Base-by-base conservation (phyloP, 2,888 invertebrate genomes). In the Phortica okadai region DNA sequence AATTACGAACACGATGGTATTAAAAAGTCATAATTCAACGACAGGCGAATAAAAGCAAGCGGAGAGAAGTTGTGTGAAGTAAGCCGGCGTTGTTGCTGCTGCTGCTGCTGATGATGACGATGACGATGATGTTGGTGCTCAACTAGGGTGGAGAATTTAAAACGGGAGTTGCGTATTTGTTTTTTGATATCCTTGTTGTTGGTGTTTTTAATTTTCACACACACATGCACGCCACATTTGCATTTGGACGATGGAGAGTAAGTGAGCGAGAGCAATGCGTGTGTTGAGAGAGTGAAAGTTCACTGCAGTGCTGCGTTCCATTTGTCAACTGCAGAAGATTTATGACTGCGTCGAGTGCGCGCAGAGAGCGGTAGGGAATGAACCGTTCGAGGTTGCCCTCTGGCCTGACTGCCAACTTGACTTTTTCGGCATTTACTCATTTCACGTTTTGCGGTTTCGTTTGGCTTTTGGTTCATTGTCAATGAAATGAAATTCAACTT, bases 291-390 rank as follows among this genome's bases (percentile, higher is more conserved):
- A 33, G 33, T 33, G 33, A 50, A 16, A 59, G 21, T 59, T 10
- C 2, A 59, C n/a, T 2, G 6, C 11, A n/a, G 4, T 21, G 42
- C 66, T 42, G 25, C 66, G 66, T 42, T 42, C 14, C 14, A 10
- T 66, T 66, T 66, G 66, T 66, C 66, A 66, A 66, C 11, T 66
- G 66, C 66, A 66, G 66, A 66, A 42, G 66, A 66, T 66, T 66
- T 66, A 66, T 66, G 62, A 62, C 50, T 11, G 62, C 62, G 21
- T 21, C 3, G 59, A 16, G 16, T 6, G 33, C 21, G 59, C 14
- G 21, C 25, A 6, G 33, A 33, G 4, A 33, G 4, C 33, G 33
- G 33, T 33, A 33, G 33, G 33, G 33, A 33, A 33, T 33, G 33
- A 33, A 33, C 33, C 4, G 33, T 33, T 33, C 4, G 33, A 33